These are phyloP conservation scores for Coregonus sp. DNA, from an alignment of 2,797 vertebrate species.

Conservation along the genomic window DNA sequence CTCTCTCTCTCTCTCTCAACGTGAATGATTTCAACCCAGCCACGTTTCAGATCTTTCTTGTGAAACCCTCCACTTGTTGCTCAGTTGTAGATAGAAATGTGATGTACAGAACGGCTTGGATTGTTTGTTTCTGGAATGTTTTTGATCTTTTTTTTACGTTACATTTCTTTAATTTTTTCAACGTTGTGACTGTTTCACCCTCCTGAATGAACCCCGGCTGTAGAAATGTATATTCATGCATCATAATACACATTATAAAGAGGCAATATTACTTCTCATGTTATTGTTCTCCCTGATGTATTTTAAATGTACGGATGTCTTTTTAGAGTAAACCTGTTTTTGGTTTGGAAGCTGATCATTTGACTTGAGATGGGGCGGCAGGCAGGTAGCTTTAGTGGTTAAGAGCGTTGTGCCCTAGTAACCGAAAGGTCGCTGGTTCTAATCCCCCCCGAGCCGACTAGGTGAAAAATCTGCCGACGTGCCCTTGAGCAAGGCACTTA, in stretches of 20 bases:
- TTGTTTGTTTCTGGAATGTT: constrained; percentile 10
- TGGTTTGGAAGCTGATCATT: constrained; percentile 40
- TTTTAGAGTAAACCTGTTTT: constrained; percentile 52
- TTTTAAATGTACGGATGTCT: constrained; percentile 78
- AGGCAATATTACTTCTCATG: constrained; percentile 74
- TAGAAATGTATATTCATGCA: constrained; percentile 64
- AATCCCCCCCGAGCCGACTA: too few species aligned
- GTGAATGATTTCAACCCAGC: not conserved
- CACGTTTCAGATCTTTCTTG: constrained; percentile 12
- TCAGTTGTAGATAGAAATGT: constrained; percentile 23
- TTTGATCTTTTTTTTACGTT: not conserved
- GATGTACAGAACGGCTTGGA: constrained; percentile 16
- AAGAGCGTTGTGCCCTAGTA: too few species aligned
- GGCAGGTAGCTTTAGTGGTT: too few species aligned
- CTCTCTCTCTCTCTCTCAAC: not conserved
- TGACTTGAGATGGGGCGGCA: constrained; percentile 31
- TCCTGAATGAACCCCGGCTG: not conserved
- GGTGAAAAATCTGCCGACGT: too few species aligned
- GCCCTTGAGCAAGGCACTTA: too few species aligned
- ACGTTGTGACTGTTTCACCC: constrained; percentile 41
- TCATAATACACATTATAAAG: constrained; percentile 56
- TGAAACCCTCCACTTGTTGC: constrained; percentile 32
- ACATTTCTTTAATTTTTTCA: constrained; percentile 32
- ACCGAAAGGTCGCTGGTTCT: too few species aligned
- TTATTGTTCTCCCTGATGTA: constrained; percentile 66